Percentiles rank a stretch among this genome's conserved stretches.
Conservation (phyloP, 2,113 vertebrate genomes). For the Orycteropus afer region DNA sequence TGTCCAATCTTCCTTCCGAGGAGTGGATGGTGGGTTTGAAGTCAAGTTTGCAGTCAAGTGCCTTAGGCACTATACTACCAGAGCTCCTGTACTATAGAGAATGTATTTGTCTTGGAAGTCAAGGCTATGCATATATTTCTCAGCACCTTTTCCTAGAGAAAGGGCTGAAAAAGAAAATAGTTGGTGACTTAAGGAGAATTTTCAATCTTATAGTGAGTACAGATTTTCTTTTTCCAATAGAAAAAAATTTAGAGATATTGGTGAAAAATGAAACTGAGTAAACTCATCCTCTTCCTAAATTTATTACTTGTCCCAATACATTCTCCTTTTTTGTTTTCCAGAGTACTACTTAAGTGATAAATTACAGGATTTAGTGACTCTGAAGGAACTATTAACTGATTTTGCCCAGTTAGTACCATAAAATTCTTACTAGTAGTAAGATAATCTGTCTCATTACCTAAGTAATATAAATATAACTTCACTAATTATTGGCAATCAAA, state of each 20-base stretch:
- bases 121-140: neutral
- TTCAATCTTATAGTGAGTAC: neutral
- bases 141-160: neutral
- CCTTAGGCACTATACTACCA: too few relatives aligned
- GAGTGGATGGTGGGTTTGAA: too few relatives aligned
- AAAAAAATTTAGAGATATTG: neutral
- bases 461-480: constrained; percentile 67
- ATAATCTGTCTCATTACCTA: constrained; percentile 47
- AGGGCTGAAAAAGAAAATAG: neutral
- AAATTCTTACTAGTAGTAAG: constrained; percentile 55
- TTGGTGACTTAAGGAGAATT: neutral
- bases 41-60: too few relatives aligned
- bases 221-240: neutral
- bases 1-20: too few relatives aligned
- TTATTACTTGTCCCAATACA: neutral
- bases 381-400: constrained; percentile 39
- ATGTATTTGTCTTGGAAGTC: neutral
- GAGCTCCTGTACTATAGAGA: too few relatives aligned
- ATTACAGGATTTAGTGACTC: constrained; percentile 36
- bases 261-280: neutral
- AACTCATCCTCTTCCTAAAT: neutral
- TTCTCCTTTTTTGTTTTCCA: neutral
- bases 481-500: constrained; percentile 56
- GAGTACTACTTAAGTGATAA: constrained; percentile 40
- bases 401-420: constrained; percentile 1